These are phyloP conservation scores for Euphydryas editha DNA, from an alignment of 2,888 invertebrate genomes.

Conservation along the genomic window DNA sequence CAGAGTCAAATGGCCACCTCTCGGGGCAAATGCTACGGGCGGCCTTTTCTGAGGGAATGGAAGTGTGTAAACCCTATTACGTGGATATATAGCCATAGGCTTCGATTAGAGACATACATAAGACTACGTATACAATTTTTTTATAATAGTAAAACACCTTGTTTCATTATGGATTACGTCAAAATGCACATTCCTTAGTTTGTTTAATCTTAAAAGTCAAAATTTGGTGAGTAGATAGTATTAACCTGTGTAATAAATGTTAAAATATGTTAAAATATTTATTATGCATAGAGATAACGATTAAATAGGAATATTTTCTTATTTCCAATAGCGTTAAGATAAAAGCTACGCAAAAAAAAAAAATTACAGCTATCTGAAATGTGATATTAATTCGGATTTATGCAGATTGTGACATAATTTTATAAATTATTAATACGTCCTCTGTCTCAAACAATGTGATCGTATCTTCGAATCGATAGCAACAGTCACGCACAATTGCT, in stretches of 20 bases:
- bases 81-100: slow-evolving; percentile 50
- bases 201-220: neutral
- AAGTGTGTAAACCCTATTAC: slow-evolving; percentile 55
- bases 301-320: no score
- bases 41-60: slow-evolving; percentile 73
- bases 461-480: slow-evolving; percentile 29
- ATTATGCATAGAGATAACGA: neutral
- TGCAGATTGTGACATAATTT: slow-evolving; percentile 16
- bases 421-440: slow-evolving; percentile 32
- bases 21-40: slow-evolving; percentile 68
- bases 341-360: no score
- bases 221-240: neutral
- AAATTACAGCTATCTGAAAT: slow-evolving; percentile 7
- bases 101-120: slow-evolving; percentile 21
- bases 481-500: slow-evolving; percentile 38
- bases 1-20: slow-evolving; percentile 76
- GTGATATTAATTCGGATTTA: slow-evolving; percentile 18
- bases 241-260: neutral
- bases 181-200: neutral
- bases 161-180: neutral
- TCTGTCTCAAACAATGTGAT: slow-evolving; percentile 22
- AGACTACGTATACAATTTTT: neutral
- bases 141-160: neutral
- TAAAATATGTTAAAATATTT: neutral
- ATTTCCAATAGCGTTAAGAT: no score